Evolutionary conservation across 2,888 invertebrate species (phyloP), one percentile per base, ranked within the genome.

Genomic region (Prosapia bicincta): DNA sequence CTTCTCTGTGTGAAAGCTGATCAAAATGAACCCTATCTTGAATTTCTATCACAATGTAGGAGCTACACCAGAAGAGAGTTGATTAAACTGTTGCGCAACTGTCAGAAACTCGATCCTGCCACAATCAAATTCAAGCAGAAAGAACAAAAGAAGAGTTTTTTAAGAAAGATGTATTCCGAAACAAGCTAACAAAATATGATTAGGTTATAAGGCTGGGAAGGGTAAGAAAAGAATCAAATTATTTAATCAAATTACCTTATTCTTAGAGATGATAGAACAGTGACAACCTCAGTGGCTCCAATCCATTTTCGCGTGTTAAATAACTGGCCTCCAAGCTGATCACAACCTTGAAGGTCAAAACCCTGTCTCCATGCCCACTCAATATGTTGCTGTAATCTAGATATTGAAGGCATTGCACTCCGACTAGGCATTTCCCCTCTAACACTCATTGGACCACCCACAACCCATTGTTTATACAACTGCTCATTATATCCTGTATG

Each of bases 271-370:
- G 94, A 93, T 15, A 96, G 87, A 23, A 95, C 89, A 3, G 95
- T 95, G 69, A 94, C 92, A 20, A 96, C 93, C 86, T 97, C 96
- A 6, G 96, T 96, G 1, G 96, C 95, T 5, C 97, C 97, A 80
- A 97, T 96, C 96, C 96, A 96, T 84, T 96, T 96, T 78, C 94
- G 88, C 0, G 96, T 96, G 84, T 95, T 94, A 81, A 91, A 90
- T 25, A 96, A 85, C 80, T 91, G 91, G 30, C 93, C 92, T 13
- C 93, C 95, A 2, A 96, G 86, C 84, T 96, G 96, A 82, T 94
- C 94, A 23, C 93, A 92, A 26, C 96, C 96, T 88, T 93, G 88
- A 5, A 90, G 88, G 83, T 95, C 94, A 83, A 94, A 94, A 24
- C 94, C 94, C 82, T 90, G 89, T 26, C 90, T 87, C 94, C 94